Evolutionary conservation across 1,140 invertebrate species (phyloP), one percentile per base, ranked within the genome.

Genomic region (Drosophila tsacasi): DNA sequence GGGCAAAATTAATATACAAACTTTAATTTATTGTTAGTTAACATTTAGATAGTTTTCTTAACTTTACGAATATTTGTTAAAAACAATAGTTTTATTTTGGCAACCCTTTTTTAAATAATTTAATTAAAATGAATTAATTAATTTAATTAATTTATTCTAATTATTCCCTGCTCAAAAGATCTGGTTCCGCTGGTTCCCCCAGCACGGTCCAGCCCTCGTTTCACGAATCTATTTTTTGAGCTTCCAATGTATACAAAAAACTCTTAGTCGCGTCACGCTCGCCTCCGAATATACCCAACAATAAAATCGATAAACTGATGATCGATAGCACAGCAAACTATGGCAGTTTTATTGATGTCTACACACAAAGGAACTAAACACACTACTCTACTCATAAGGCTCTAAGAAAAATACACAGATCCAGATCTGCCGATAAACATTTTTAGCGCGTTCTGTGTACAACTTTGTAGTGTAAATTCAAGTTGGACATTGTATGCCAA

Each of bases 401-500:
- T 42, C 54, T 40, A 49, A 50, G 44, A 21, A 73, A 60, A 61
- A 60, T 72, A 73, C 37, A 73, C 68, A 52, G 27, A 30, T 52
- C 49, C 2, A 72, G n/a, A 68, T 49, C 23, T 37, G 17, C 13
- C 47, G 23, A 49, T 65, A 86, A 86, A 86, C 83, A 83, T 65
- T 73, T 60, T 60, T 40, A 37, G 44, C 21, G 21, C 32, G 32
- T 39, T 73, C 17, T 62, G 54, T 65, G 50, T 77, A 49, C 47
- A 67, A 79, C 58, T 73, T 72, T 73, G 69, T 60, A 72, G 76
- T 74, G 76, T 84, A 83, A 84, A 71, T 62, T 83, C 58, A 77
- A 77, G 37, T 76, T 83, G 76, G 65, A 87, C 65, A 87, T 74
- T 87, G 76, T 71, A 75, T 55, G 82, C 57, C 58, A 74, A 57